Conservation (phyloP, 2,797 vertebrate species). For the Notoglanidium macrostoma region DNA sequence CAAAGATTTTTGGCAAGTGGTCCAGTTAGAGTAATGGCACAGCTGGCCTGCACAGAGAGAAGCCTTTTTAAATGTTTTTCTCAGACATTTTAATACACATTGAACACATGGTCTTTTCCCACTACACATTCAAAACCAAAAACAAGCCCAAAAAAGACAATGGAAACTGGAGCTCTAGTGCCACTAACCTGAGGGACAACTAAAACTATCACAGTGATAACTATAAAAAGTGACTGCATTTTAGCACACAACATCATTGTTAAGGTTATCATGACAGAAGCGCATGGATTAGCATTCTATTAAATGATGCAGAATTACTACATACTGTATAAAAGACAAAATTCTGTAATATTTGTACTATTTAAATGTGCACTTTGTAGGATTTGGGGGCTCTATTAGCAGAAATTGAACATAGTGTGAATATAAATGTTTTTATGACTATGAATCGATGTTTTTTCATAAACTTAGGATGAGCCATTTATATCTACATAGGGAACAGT, state of each 20-base stretch:
- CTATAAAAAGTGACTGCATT: neutral
- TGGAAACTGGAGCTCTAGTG: neutral
- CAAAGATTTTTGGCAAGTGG: conserved; percentile 42
- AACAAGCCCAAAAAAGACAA: neutral
- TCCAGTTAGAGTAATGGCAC: neutral
- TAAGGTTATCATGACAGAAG: neutral
- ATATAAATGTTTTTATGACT: too few species aligned
- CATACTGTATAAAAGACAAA: neutral
- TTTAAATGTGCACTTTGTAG: neutral
- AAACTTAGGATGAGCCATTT: too few species aligned
- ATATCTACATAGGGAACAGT: too few species aligned
- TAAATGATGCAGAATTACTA: neutral
- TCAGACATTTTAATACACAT: neutral
- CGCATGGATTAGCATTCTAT: neutral
- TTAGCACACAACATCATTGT: neutral
- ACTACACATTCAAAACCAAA: neutral
- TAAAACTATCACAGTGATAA: neutral
- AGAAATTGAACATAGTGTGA: too few species aligned
- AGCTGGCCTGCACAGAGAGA: neutral
- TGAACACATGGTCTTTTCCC: neutral
- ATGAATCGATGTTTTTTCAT: too few species aligned
- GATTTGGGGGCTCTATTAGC: too few species aligned
- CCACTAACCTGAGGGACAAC: neutral
- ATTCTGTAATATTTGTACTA: neutral
- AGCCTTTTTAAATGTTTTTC: neutral